Conservation (phyloP, 2,888 invertebrate genomes). For the Dynastes maya region DNA sequence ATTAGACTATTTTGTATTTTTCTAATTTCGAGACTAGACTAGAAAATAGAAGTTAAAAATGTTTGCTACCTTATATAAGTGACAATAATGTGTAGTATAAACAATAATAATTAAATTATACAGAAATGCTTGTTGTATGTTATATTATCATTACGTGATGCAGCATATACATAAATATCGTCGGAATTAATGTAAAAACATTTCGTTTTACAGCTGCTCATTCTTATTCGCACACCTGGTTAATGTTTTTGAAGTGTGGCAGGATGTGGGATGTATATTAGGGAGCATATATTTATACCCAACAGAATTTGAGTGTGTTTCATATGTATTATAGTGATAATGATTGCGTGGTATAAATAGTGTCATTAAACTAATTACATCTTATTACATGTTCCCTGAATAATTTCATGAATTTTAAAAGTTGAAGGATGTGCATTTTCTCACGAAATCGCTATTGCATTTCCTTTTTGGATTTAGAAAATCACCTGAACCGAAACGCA, state of each 20-base stretch:
- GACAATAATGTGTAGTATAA: too few species aligned
- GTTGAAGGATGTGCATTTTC: conserved; percentile 34
- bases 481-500: conserved; percentile 7
- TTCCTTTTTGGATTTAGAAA: conserved; percentile 31
- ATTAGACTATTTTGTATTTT: too few species aligned
- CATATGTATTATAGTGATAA: neutral
- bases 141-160: too few species aligned
- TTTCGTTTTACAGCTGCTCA: conserved; percentile 19
- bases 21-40: too few species aligned
- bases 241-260: conserved; percentile 24
- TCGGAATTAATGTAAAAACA: neutral
- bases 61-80: too few species aligned
- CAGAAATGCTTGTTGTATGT: too few species aligned
- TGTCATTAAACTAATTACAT: conserved; percentile 21
- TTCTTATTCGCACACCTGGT: conserved; percentile 22
- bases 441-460: conserved; percentile 11
- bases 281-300: neutral
- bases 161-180: neutral
- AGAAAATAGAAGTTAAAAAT: too few species aligned
- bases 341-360: neutral
- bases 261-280: conserved; percentile 22
- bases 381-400: conserved; percentile 1
- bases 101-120: too few species aligned
- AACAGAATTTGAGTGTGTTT: conserved; percentile 6
- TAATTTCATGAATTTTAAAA: conserved; percentile 13